Conservation (phyloP, 2,888 invertebrate species). For the Elegia similella region DNA sequence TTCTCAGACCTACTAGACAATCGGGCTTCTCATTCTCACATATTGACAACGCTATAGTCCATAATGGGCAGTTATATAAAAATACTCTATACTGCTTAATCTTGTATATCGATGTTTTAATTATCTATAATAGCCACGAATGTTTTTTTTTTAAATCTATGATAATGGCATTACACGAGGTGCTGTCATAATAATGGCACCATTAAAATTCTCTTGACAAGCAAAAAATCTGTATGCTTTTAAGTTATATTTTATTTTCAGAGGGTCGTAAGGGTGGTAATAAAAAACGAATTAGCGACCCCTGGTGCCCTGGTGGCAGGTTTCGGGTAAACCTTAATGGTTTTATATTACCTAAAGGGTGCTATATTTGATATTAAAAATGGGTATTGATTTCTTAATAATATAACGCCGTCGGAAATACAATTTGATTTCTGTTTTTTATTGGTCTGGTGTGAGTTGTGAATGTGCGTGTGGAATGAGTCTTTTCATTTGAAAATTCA, state of each 20-base stretch:
- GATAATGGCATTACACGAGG: not conserved
- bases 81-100: not conserved
- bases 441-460: not conserved
- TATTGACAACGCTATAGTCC: too few relatives aligned
- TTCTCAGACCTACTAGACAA: too few relatives aligned
- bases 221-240: slow-evolving; percentile 49
- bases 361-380: slow-evolving; percentile 25
- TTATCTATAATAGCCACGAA: too few relatives aligned
- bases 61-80: not conserved
- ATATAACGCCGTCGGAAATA: not conserved
- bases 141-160: too few relatives aligned
- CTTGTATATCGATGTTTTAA: not conserved
- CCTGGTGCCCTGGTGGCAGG: slow-evolving; percentile 38
- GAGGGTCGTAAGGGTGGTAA: slow-evolving; percentile 57
- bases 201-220: slow-evolving; percentile 39
- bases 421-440: not conserved
- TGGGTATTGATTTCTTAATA: slow-evolving; percentile 13
- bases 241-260: slow-evolving; percentile 40
- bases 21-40: too few relatives aligned
- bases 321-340: slow-evolving; percentile 31
- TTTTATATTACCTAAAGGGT: slow-evolving; percentile 32
- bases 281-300: slow-evolving; percentile 69
- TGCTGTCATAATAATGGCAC: slow-evolving; percentile 24
- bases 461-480: too few relatives aligned
- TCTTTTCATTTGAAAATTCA: too few relatives aligned